phyloP scores from a whole-genome alignment of 2,888 invertebrate species.

The Leptopilina drosophilae region DNA sequence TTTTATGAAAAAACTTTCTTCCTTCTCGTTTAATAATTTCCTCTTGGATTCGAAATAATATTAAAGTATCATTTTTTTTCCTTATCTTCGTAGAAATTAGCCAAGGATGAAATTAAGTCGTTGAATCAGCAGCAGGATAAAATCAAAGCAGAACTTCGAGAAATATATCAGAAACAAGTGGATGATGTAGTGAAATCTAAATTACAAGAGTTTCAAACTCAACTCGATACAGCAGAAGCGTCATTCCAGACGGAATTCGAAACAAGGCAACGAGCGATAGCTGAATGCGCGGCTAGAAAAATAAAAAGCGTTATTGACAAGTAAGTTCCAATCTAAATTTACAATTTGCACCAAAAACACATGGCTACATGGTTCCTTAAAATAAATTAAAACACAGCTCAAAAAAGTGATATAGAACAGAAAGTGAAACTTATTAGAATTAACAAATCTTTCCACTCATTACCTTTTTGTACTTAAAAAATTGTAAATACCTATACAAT shows the following conservation, averaged over 20 bases:
- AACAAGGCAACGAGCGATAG: constrained; percentile 82
- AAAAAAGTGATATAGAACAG: too few species aligned
- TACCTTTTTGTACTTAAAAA: too few species aligned
- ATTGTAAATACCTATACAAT: too few species aligned
- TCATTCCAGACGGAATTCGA: constrained; percentile 82
- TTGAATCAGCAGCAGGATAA: constrained; percentile 80
- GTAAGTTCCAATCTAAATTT: constrained; percentile 66
- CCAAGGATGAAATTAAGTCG: constrained; percentile 73
- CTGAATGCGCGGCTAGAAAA: constrained; percentile 85
- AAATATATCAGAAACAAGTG: constrained; percentile 88
- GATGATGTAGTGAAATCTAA: constrained; percentile 88
- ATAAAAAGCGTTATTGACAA: constrained; percentile 85
- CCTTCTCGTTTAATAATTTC: constrained; percentile 33
- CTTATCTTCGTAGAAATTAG: constrained; percentile 72
- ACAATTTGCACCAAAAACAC: not conserved
- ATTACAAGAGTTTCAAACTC: constrained; percentile 86
- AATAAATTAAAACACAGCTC: not conserved
- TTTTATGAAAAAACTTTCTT: not conserved
- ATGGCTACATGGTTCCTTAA: constrained; percentile 21
- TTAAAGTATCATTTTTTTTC: not conserved
- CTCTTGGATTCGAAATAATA: constrained; percentile 37
- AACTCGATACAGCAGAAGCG: constrained; percentile 84
- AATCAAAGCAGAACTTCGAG: constrained; percentile 83
- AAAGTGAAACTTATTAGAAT: too few species aligned
- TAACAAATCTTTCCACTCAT: too few species aligned